These are phyloP conservation scores for Pollenia angustigena DNA, from an alignment of 2,888 invertebrate species.

Conservation along the genomic window DNA sequence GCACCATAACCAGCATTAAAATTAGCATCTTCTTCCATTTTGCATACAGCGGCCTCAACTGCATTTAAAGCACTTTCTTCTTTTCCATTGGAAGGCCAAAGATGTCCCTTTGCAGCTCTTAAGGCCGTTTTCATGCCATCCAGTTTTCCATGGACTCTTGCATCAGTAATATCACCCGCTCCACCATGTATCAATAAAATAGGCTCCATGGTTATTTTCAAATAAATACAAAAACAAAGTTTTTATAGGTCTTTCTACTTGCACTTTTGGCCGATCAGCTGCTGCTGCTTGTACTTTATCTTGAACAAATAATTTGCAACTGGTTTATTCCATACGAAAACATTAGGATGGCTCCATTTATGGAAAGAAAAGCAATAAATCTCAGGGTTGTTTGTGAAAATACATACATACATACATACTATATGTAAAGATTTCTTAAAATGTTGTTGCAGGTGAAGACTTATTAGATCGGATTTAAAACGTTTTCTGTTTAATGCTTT, in stretches of 20 bases:
- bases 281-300: not conserved
- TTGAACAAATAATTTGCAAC: slow-evolving; percentile 12
- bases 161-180: slow-evolving; percentile 89
- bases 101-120: slow-evolving; percentile 77
- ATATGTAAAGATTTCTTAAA: not conserved
- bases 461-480: too few species aligned
- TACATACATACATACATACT: too few species aligned
- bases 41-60: slow-evolving; percentile 90
- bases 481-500: too few species aligned
- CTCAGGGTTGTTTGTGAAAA: too few species aligned
- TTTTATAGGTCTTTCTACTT: slow-evolving; percentile 6
- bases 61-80: slow-evolving; percentile 86
- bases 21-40: slow-evolving; percentile 90
- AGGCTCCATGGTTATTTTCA: slow-evolving; percentile 80
- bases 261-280: slow-evolving; percentile 5
- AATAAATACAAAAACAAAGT: not conserved
- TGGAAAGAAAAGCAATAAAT: too few species aligned
- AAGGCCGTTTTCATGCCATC: slow-evolving; percentile 88
- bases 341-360: too few species aligned
- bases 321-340: slow-evolving; percentile 17
- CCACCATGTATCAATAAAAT: slow-evolving; percentile 92
- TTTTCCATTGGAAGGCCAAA: slow-evolving; percentile 82
- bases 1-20: slow-evolving; percentile 94
- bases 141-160: slow-evolving; percentile 86
- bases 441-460: too few species aligned